Conservation (phyloP, 2,888 invertebrate species). For the Punctoribates punctum region DNA sequence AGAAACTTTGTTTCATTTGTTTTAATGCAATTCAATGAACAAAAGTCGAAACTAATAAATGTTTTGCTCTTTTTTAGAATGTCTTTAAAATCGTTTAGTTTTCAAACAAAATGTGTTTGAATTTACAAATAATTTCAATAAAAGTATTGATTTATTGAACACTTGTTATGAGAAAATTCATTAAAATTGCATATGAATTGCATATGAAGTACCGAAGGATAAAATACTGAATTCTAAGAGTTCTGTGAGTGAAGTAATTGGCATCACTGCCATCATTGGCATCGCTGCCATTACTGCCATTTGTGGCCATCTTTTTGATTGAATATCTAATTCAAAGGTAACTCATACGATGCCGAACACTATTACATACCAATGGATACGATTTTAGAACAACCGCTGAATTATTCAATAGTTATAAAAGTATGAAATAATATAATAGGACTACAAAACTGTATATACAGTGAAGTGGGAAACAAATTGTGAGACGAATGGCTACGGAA, state of each 20-base stretch:
- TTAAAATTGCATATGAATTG: neutral
- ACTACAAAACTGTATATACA: conserved; percentile 4
- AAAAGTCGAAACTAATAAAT: neutral
- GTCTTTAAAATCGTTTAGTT: neutral
- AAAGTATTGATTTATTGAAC: conserved; percentile 17
- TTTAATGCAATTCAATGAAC: neutral
- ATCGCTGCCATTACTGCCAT: neutral
- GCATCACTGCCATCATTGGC: neutral
- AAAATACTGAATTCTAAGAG: neutral
- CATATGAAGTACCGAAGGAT: neutral
- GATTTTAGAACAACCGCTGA: conserved; percentile 2
- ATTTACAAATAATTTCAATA: conserved; percentile 22
- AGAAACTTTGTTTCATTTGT: neutral
- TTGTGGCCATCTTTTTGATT: conserved; percentile 20
- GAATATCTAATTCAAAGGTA: conserved; percentile 22
- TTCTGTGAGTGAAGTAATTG: neutral
- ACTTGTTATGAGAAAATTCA: neutral
- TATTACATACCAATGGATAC: conserved; percentile 1
- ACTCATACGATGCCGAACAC: conserved; percentile 21
- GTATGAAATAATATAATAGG: conserved; percentile 7
- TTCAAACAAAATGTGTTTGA: neutral
- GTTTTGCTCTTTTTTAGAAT: conserved; percentile 13
- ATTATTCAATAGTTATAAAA: conserved; percentile 37
- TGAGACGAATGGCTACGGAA: neutral
- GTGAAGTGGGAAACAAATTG: neutral